These are phyloP conservation scores for Microctonus aethiopoides DNA, from an alignment of 2,888 invertebrate species.

Conservation along the genomic window DNA sequence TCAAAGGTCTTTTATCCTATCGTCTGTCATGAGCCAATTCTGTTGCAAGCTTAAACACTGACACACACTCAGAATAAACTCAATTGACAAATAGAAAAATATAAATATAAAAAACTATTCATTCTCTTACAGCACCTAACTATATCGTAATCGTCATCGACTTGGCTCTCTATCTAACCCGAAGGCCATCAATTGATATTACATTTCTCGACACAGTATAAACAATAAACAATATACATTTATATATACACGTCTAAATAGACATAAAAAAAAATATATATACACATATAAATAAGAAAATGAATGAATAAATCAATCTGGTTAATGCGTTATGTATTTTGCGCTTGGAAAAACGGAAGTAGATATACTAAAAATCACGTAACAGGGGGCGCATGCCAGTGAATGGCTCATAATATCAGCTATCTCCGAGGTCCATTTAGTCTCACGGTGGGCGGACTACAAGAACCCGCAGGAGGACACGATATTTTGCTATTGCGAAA, in stretches of 20 bases:
- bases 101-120: too few relatives aligned
- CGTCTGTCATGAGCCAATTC: not conserved
- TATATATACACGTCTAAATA: too few relatives aligned
- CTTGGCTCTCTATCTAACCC: not conserved
- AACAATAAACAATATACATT: not conserved
- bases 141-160: not conserved
- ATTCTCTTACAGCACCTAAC: too few relatives aligned
- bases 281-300: not conserved
- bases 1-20: not conserved
- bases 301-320: not conserved
- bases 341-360: conserved; percentile 36
- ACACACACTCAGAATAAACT: not conserved
- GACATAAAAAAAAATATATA: too few relatives aligned
- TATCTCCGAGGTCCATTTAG: conserved; percentile 28
- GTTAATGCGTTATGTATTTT: not conserved
- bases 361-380: conserved; percentile 32
- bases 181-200: not conserved
- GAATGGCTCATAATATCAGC: conserved; percentile 17
- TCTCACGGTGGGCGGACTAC: conserved; percentile 40
- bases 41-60: not conserved
- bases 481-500: conserved; percentile 34
- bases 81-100: not conserved
- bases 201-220: not conserved
- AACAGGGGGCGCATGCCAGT: conserved; percentile 24
- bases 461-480: conserved; percentile 27